Evolutionary conservation across 2,113 vertebrate genomes (phyloP).

Genomic region (Trachemys scripta): DNA sequence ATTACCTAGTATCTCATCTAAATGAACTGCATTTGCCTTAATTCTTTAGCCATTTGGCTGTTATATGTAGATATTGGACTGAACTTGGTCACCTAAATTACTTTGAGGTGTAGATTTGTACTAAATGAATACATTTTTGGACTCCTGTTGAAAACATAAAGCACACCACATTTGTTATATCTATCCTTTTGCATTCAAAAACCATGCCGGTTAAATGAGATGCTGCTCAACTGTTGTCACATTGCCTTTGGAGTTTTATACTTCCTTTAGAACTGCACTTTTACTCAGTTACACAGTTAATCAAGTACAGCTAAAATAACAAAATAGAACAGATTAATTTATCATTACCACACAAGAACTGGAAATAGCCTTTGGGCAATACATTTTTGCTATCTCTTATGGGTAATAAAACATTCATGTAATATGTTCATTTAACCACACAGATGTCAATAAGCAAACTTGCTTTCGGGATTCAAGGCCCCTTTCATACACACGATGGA

Average conservation of each 20-base stretch:
- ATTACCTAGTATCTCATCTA: not conserved
- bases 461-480: not conserved
- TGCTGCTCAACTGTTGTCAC: slow-evolving; percentile 1
- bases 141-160: not conserved
- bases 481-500: not conserved
- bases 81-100: not conserved
- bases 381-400: slow-evolving; percentile 50
- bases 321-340: slow-evolving; percentile 52
- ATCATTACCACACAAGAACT: slow-evolving; percentile 51
- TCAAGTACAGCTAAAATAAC: slow-evolving; percentile 63
- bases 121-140: not conserved
- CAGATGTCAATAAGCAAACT: not conserved
- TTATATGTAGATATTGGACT: fast-evolving
- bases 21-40: not conserved
- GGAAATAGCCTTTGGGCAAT: slow-evolving; percentile 41
- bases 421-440: slow-evolving; percentile 51
- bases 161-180: not conserved
- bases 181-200: not conserved
- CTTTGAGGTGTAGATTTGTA: not conserved
- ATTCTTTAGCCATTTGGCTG: fast-evolving
- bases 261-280: slow-evolving; percentile 39
- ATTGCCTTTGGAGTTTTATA: slow-evolving; percentile 11
- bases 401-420: slow-evolving; percentile 54
- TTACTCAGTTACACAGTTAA: slow-evolving; percentile 24
- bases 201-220: not conserved